These are phyloP conservation scores for Hirundichthys speculiger DNA, from an alignment of 2,113 vertebrate species.

Conservation along the genomic window DNA sequence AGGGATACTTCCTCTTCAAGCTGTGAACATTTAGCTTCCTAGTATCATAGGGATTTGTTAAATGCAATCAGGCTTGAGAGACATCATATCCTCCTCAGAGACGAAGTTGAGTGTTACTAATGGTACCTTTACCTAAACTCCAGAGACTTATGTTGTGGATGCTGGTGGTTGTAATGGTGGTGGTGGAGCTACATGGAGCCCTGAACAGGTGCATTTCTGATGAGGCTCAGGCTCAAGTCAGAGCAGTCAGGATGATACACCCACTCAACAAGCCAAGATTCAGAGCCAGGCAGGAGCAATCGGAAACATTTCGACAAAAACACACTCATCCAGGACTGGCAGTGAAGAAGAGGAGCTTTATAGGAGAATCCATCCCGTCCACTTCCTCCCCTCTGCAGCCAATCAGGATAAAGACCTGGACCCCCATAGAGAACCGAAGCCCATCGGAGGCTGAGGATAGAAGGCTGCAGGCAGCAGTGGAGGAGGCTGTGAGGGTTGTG, in stretches of 20 bases:
- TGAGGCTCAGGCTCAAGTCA: slow-evolving; percentile 68
- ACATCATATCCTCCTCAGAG: not conserved
- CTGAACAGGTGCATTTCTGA: slow-evolving; percentile 77
- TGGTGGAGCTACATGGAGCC: slow-evolving; percentile 37
- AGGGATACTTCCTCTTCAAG: no score
- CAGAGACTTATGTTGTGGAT: slow-evolving; percentile 37
- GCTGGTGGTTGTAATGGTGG: slow-evolving; percentile 35
- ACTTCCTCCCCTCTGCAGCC: slow-evolving; percentile 54
- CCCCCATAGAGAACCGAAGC: slow-evolving; percentile 43
- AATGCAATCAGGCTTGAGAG: no score
- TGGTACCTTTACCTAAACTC: slow-evolving; percentile 26
- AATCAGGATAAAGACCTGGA: slow-evolving; percentile 80
- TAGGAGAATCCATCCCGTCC: not conserved
- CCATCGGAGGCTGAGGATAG: slow-evolving; percentile 61
- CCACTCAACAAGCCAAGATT: not conserved
- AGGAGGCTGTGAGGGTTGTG: slow-evolving; percentile 68
- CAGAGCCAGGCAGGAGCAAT: not conserved
- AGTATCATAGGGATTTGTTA: no score
- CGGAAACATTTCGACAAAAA: not conserved
- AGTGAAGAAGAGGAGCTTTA: slow-evolving; percentile 23
- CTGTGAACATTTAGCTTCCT: no score
- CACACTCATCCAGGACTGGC: not conserved
- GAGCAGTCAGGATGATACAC: slow-evolving; percentile 51
- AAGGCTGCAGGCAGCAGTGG: slow-evolving; percentile 64
- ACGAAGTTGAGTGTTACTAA: not conserved